Conservation (phyloP, 2,888 invertebrate genomes). For the Caenorhabditis sp. region DNA sequence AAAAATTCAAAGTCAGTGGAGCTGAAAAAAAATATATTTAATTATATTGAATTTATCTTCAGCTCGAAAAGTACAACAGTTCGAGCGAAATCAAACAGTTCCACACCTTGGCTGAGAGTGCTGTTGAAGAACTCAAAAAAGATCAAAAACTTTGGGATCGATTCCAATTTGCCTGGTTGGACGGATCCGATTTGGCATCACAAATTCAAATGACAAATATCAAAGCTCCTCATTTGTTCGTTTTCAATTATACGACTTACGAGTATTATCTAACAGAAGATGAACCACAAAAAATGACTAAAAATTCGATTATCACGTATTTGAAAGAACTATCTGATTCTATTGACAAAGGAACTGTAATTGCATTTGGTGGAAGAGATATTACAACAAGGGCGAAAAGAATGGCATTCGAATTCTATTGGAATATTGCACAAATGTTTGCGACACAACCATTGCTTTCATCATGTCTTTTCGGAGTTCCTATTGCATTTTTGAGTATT, state of each 20-base stretch:
- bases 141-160: constrained; percentile 38
- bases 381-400: constrained; percentile 32
- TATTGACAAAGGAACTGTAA: constrained; percentile 30
- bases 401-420: constrained; percentile 47
- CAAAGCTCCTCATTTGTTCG: constrained; percentile 84
- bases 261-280: constrained; percentile 90
- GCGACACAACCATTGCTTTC: constrained; percentile 82
- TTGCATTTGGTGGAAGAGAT: constrained; percentile 43
- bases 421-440: constrained; percentile 67
- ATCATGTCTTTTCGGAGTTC: constrained; percentile 89
- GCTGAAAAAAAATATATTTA: no score
- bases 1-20: background rate
- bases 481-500: constrained; percentile 88
- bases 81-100: constrained; percentile 42
- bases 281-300: constrained; percentile 80
- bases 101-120: constrained; percentile 44
- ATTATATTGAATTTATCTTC: no score
- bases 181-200: constrained; percentile 87
- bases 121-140: constrained; percentile 45
- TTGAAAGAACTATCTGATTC: constrained; percentile 77
- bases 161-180: constrained; percentile 82
- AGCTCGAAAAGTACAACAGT: constrained; percentile 46
- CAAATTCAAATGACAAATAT: constrained; percentile 89
- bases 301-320: constrained; percentile 57
- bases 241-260: constrained; percentile 89